phyloP scores from a whole-genome alignment of 2,797 vertebrate genomes.

The Pteronotus mesoamericanus region DNA sequence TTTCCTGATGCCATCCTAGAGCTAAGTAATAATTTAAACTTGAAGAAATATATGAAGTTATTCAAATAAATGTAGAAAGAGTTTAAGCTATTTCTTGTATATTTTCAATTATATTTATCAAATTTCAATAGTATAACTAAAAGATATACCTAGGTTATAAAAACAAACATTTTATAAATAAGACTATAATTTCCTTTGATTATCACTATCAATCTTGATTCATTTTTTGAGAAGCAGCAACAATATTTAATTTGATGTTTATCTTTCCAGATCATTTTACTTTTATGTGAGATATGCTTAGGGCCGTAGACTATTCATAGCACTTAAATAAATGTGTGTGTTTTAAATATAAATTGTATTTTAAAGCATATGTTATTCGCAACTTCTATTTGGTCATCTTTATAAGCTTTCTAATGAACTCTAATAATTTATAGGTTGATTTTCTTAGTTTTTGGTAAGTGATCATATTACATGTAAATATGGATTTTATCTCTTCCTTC shows the following conservation, averaged over 20 bases:
- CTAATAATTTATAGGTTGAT: not conserved
- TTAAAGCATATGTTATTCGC: not conserved
- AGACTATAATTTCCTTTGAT: not conserved
- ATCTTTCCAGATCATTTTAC: not conserved
- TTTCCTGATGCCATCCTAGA: not conserved
- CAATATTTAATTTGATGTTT: conserved; percentile 6
- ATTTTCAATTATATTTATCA: conserved; percentile 6
- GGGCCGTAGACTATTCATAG: not conserved
- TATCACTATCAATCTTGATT: not conserved
- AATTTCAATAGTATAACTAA: not conserved
- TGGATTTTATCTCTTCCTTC: not conserved
- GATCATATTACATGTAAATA: not conserved
- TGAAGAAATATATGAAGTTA: not conserved
- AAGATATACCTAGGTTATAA: not conserved
- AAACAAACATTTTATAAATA: not conserved
- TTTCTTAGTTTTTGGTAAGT: not conserved
- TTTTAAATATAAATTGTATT: conserved; percentile 32
- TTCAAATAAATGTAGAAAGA: not conserved
- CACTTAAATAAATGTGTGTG: not conserved
- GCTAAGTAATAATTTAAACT: not conserved
- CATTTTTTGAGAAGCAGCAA: not conserved
- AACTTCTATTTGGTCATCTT: not conserved
- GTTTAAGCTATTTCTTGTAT: not conserved
- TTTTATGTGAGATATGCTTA: not conserved
- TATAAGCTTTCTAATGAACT: not conserved